These are phyloP conservation scores for Procambarus virginalis DNA, from an alignment of 1,140 invertebrate genomes.

Conservation along the genomic window DNA sequence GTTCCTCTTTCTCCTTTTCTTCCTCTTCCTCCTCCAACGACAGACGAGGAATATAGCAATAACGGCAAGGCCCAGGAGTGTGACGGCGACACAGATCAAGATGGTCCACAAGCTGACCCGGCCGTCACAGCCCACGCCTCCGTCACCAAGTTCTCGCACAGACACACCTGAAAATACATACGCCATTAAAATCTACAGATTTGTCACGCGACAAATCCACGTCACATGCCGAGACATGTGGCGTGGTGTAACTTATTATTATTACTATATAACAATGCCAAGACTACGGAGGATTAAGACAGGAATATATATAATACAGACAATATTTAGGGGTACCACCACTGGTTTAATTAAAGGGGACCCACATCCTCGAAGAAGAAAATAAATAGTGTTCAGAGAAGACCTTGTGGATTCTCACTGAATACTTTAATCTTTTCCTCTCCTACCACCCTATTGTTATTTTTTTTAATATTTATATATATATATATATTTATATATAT, in stretches of 20 bases:
- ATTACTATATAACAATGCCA: background rate
- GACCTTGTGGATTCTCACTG: no score
- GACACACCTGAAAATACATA: conserved; percentile 37
- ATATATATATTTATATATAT: no score
- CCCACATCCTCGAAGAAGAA: no score
- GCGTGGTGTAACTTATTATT: background rate
- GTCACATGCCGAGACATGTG: background rate
- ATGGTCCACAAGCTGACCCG: conserved; percentile 35
- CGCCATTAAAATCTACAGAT: background rate
- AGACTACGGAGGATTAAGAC: no score
- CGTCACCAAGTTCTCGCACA: conserved; percentile 25
- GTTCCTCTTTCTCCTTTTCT: conserved; percentile 22
- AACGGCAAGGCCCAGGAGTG: conserved; percentile 5
- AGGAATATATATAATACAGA: no score
- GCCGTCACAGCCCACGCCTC: conserved; percentile 28
- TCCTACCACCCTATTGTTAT: no score
- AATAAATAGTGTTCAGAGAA: no score
- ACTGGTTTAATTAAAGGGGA: no score
- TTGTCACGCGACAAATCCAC: background rate
- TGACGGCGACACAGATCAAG: conserved; percentile 35
- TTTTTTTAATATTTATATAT: no score
- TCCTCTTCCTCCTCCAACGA: conserved; percentile 40
- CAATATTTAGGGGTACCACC: no score
- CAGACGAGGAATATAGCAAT: conserved; percentile 21
- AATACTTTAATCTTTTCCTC: no score